phyloP scores from a whole-genome alignment of 2,797 vertebrate genomes.

The Acanthurus tractus region DNA sequence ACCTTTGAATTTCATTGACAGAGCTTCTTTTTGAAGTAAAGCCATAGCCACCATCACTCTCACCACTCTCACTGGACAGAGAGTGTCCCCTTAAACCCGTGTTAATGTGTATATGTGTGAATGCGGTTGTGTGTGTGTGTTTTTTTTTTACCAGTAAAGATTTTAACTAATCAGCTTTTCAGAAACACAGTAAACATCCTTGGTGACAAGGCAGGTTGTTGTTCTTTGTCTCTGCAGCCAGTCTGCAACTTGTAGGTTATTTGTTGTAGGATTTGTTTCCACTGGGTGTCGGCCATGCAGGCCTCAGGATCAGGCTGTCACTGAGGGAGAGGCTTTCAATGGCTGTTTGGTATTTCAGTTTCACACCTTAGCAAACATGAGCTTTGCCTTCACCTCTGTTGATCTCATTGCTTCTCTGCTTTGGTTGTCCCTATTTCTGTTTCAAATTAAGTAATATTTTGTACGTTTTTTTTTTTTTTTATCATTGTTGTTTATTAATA shows the following conservation, averaged over 20 bases:
- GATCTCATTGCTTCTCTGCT: conserved; percentile 48
- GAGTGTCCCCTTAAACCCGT: conserved; percentile 21
- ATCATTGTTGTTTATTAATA: conserved; percentile 73
- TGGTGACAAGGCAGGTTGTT: neutral
- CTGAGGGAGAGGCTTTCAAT: neutral
- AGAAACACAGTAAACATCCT: conserved; percentile 37
- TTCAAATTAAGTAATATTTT: conserved; percentile 68
- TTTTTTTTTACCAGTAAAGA: conserved; percentile 34
- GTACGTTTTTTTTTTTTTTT: conserved; percentile 42
- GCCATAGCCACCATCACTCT: conserved; percentile 38
- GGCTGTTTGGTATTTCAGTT: neutral
- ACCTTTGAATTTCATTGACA: conserved; percentile 50
- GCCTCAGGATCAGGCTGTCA: conserved; percentile 1
- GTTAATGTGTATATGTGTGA: conserved; percentile 25
- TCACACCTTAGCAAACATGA: neutral
- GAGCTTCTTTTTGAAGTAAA: conserved; percentile 64
- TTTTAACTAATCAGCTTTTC: conserved; percentile 30
- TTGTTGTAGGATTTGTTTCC: conserved; percentile 5
- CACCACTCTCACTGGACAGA: conserved; percentile 32
- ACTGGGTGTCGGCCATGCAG: neutral
- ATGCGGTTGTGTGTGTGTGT: conserved; percentile 6
- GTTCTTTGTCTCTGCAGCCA: neutral
- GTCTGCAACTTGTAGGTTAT: conserved; percentile 13
- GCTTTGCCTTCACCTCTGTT: conserved; percentile 26
- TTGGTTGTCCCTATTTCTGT: conserved; percentile 57